phyloP scores from a whole-genome alignment of 1,140 invertebrate species.

The Lethrus apterus region DNA sequence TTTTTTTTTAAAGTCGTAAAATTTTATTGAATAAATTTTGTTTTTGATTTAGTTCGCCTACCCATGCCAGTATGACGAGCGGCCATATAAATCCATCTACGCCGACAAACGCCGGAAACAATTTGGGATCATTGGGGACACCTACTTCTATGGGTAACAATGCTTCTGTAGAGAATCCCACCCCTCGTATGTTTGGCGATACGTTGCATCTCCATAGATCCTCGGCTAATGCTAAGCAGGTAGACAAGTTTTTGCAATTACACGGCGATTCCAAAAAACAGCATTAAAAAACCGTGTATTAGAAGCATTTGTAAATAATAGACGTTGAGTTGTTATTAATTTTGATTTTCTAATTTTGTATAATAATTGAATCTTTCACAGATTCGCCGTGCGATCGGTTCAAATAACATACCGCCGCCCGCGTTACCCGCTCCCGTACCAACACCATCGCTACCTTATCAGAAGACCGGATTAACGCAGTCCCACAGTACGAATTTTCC shows the following conservation, averaged over 20 bases:
- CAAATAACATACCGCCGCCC: conserved; percentile 51
- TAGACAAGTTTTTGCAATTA: conserved; percentile 37
- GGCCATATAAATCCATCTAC: conserved; percentile 21
- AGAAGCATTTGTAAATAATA: too few relatives aligned
- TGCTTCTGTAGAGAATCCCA: conserved; percentile 44
- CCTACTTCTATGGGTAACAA: conserved; percentile 45
- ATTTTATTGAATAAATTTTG: conserved; percentile 1
- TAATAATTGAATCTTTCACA: too few relatives aligned
- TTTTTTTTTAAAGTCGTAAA: conserved; percentile 14
- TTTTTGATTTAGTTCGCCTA: conserved; percentile 5
- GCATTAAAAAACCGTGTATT: too few relatives aligned
- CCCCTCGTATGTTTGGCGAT: conserved; percentile 52
- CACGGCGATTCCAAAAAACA: too few relatives aligned
- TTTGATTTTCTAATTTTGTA: too few relatives aligned
- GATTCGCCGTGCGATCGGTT: conserved; percentile 44
- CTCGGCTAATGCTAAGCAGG: conserved; percentile 44
- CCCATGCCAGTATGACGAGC: conserved; percentile 5
- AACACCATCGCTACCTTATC: conserved; percentile 42
- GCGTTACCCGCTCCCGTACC: conserved; percentile 58
- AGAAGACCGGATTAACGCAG: conserved; percentile 42
- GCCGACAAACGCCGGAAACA: conserved; percentile 24
- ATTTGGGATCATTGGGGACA: conserved; percentile 25
- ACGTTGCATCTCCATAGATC: conserved; percentile 44
- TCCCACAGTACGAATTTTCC: conserved; percentile 48
- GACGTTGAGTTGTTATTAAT: too few relatives aligned